Percentiles rank a stretch among this genome's conserved stretches.
Conservation (phyloP, 2,113 vertebrate species). For the Osmerus mordax region DNA sequence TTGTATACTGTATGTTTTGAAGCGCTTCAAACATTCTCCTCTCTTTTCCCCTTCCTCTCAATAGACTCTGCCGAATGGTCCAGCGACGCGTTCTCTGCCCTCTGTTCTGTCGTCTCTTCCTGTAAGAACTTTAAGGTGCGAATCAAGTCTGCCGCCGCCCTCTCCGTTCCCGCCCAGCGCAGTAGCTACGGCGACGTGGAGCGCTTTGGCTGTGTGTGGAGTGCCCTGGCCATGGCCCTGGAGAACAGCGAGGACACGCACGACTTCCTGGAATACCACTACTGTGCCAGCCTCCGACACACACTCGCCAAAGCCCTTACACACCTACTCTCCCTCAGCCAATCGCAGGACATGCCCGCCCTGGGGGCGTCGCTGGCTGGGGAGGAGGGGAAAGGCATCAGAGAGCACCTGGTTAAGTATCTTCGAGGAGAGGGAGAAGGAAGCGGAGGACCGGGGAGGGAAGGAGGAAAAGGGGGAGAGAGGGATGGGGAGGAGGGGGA, state of each 20-base stretch:
- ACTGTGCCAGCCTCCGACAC: constrained; percentile 84
- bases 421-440: constrained; percentile 64
- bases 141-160: constrained; percentile 89
- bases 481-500: constrained; percentile 22
- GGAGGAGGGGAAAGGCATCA: constrained; percentile 61
- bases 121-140: constrained; percentile 98
- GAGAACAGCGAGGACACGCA: constrained; percentile 85
- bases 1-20: not conserved
- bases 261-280: constrained; percentile 93
- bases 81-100: constrained; percentile 75
- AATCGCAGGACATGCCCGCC: constrained; percentile 69
- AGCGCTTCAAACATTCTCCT: not conserved
- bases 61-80: constrained; percentile 85
- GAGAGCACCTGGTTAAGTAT: constrained; percentile 76
- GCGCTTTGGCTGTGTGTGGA: constrained; percentile 83
- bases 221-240: constrained; percentile 79
- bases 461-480: constrained; percentile 44
- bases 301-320: constrained; percentile 86
- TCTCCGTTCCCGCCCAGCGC: constrained; percentile 77
- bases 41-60: not conserved
- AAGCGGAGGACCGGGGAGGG: constrained; percentile 36
- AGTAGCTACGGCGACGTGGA: constrained; percentile 74
- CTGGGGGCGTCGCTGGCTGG: constrained; percentile 59
- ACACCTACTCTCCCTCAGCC: constrained; percentile 80
- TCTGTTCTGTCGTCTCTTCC: constrained; percentile 85